Evolutionary conservation across 2,113 vertebrate species (phyloP).

Genomic region (Australoheros scitulus): DNA sequence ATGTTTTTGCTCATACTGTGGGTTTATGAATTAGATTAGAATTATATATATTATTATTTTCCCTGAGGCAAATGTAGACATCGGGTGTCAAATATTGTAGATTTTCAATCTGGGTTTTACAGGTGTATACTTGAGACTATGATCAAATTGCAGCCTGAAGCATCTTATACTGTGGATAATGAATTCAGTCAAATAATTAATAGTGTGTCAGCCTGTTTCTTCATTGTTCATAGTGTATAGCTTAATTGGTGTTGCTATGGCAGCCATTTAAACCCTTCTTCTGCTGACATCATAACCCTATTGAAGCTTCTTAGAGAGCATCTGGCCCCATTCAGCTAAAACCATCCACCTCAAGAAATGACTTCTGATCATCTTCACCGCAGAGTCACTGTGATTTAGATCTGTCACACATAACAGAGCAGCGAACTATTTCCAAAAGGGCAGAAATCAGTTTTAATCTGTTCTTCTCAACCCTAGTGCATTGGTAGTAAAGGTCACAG

Average conservation of each 20-base stretch:
- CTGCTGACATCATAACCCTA: constrained; percentile 25
- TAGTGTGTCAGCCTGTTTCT: background rate
- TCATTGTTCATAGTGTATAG: background rate
- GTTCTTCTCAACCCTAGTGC: background rate
- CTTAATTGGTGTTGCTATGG: constrained; percentile 22
- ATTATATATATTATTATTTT: background rate
- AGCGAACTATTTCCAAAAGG: background rate
- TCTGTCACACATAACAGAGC: background rate
- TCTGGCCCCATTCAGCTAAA: constrained; percentile 51
- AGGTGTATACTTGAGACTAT: background rate
- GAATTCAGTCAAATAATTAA: background rate
- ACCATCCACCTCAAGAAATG: constrained; percentile 8
- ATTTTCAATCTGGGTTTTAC: constrained; percentile 10
- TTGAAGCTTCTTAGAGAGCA: constrained; percentile 42
- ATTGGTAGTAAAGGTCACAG: background rate
- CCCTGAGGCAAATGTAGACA: constrained; percentile 13
- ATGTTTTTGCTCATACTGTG: constrained; percentile 12
- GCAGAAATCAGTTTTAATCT: background rate
- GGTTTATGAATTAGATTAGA: constrained; percentile 27
- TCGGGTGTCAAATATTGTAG: background rate
- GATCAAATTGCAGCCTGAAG: constrained; percentile 2
- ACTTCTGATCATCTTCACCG: constrained; percentile 12
- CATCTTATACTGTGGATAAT: background rate
- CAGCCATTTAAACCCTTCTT: constrained; percentile 26
- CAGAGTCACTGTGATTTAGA: background rate